Conservation (phyloP, 92 coral and sea anemone genomes). For the Hydrozoanthus gracilis region DNA sequence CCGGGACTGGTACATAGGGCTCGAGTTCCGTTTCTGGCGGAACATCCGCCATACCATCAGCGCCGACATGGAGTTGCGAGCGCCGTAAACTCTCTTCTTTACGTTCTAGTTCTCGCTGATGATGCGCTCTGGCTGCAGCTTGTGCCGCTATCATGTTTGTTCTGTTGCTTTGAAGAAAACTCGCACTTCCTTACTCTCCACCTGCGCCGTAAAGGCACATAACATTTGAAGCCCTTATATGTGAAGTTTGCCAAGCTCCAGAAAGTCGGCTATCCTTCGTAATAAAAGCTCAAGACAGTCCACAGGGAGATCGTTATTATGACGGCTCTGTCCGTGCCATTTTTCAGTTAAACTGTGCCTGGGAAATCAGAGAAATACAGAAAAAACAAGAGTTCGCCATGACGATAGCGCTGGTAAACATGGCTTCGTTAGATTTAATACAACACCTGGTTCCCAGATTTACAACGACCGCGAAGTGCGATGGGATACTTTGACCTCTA, state of each 20-base stretch:
- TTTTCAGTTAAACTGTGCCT: slow-evolving; percentile 53
- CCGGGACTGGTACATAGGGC: slow-evolving; percentile 70
- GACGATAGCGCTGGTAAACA: slow-evolving; percentile 99
- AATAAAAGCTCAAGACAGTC: slow-evolving; percentile 34
- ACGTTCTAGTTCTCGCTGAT: slow-evolving; percentile 74
- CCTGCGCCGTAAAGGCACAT: slow-evolving; percentile 96
- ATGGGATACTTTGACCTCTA: slow-evolving; percentile 83
- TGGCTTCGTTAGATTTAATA: slow-evolving; percentile 94
- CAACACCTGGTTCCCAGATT: slow-evolving; percentile 95
- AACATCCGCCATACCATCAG: slow-evolving; percentile 43
- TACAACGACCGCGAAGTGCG: slow-evolving; percentile 75
- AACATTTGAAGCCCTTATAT: slow-evolving; percentile 96
- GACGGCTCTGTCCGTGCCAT: slow-evolving; percentile 44
- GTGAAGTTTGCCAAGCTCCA: slow-evolving; percentile 54
- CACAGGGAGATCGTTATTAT: slow-evolving; percentile 28
- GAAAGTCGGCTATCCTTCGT: slow-evolving; percentile 56
- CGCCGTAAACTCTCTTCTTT: slow-evolving; percentile 76
- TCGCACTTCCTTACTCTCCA: slow-evolving; percentile 81
- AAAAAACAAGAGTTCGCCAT: slow-evolving; percentile 99
- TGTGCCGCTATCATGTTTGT: slow-evolving; percentile 97
- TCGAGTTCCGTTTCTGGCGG: slow-evolving; percentile 67
- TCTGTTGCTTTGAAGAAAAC: slow-evolving; percentile 80
- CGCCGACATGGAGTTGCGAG: slow-evolving; percentile 67
- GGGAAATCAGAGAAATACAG: slow-evolving; percentile 91
- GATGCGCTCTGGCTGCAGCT: slow-evolving; percentile 85